Percentiles rank a stretch among this genome's conserved stretches.
Conservation (phyloP, 2,888 invertebrate species). For the Argyresthia goedartella region DNA sequence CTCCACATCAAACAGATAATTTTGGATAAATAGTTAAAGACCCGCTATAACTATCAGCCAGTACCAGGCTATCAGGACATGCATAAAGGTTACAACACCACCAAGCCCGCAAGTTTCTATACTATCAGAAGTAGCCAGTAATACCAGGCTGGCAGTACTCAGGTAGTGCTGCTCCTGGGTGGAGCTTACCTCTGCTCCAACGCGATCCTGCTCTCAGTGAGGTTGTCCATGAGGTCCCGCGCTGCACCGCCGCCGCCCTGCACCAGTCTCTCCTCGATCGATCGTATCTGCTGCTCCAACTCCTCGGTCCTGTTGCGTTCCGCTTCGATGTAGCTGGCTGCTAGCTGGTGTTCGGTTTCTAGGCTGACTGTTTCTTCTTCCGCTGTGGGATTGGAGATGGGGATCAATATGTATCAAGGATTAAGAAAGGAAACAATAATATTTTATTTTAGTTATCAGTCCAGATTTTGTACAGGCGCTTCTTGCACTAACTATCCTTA, state of each 20-base stretch:
- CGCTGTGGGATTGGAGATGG: too few species aligned
- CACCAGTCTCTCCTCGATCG: conserved; percentile 94
- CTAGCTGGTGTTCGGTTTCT: conserved; percentile 59
- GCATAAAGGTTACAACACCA: not conserved
- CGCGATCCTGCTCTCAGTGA: not conserved
- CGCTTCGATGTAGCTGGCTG: conserved; percentile 70
- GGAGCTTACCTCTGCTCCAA: not conserved
- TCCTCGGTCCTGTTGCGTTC: conserved; percentile 82
- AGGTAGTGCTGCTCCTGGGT: not conserved
- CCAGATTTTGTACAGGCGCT: too few species aligned
- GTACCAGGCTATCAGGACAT: conserved; percentile 68
- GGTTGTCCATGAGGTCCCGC: not conserved
- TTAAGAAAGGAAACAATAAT: too few species aligned
- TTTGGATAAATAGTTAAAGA: too few species aligned
- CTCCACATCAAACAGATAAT: too few species aligned
- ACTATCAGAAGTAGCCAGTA: too few species aligned
- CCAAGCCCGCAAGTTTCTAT: not conserved
- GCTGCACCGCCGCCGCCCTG: conserved; percentile 72
- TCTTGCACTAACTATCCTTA: too few species aligned
- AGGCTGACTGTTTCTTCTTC: conserved; percentile 51
- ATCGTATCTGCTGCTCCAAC: conserved; percentile 81
- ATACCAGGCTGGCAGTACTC: not conserved
- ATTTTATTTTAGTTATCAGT: too few species aligned
- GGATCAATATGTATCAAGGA: too few species aligned
- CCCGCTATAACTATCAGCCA: conserved; percentile 95